Percentiles rank a stretch among this genome's conserved stretches.
phyloP scores from a whole-genome alignment of 2,888 invertebrate species.

The Lasioglossum lativentre region DNA sequence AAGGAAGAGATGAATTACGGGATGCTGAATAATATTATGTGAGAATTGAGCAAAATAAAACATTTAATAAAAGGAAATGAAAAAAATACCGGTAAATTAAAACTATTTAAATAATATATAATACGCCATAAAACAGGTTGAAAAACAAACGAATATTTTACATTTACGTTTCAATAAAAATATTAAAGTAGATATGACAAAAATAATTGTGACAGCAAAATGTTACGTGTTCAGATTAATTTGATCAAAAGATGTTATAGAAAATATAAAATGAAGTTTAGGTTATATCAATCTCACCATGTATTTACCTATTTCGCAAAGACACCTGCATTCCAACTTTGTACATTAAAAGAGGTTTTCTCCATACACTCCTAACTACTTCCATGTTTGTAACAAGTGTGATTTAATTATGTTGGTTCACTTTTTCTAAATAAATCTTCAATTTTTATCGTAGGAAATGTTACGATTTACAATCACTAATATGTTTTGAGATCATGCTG shows the following conservation, averaged over 20 bases:
- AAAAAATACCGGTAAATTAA: conserved; percentile 35
- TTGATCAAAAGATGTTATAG: background rate
- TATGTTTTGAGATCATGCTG: conserved; percentile 26
- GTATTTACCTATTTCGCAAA: conserved; percentile 78
- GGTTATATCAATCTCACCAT: conserved; percentile 66
- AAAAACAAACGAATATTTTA: background rate
- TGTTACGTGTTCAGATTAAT: background rate
- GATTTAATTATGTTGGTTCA: background rate
- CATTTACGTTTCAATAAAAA: background rate
- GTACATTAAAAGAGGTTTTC: conserved; percentile 76
- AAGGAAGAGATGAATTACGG: background rate
- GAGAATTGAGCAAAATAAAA: background rate
- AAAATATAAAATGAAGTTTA: conserved; percentile 42
- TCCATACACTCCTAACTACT: conserved; percentile 78
- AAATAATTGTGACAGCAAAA: background rate
- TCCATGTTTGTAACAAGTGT: conserved; percentile 75
- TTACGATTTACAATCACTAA: conserved; percentile 37
- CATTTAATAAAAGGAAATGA: background rate
- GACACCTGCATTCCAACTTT: conserved; percentile 75
- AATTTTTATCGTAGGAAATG: conserved; percentile 19
- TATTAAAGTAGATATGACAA: background rate
- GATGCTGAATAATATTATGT: background rate
- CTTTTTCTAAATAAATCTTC: conserved; percentile 3
- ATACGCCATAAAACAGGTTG: background rate
- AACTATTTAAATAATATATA: no score